phyloP scores from a whole-genome alignment of 1,140 invertebrate genomes.

The Cylas formicarius region DNA sequence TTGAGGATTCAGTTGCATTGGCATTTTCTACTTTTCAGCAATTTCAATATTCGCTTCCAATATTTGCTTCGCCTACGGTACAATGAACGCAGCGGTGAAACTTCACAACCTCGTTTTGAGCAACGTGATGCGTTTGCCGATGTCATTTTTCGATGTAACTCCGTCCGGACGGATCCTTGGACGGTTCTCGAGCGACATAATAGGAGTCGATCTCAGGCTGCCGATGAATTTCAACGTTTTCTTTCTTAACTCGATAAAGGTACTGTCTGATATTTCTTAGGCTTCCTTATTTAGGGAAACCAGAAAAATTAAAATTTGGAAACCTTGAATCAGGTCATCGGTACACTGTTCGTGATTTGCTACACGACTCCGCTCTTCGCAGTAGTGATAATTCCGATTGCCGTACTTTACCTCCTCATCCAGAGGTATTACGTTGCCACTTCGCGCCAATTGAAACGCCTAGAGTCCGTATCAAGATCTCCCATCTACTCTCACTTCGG shows the following conservation, averaged over 20 bases:
- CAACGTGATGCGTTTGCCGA: constrained; percentile 55
- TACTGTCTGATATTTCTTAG: constrained; percentile 1
- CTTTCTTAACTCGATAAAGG: constrained; percentile 17
- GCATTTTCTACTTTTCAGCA: constrained; percentile 6
- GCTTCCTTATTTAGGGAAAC: background rate
- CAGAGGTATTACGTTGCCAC: constrained; percentile 92
- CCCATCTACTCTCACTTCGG: constrained; percentile 98
- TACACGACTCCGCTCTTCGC: constrained; percentile 83
- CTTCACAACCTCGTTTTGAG: constrained; percentile 56
- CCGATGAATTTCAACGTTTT: constrained; percentile 21
- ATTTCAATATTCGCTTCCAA: background rate
- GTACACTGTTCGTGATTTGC: constrained; percentile 83
- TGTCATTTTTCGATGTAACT: constrained; percentile 68
- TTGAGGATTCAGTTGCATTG: no score
- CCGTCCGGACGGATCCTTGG: constrained; percentile 65
- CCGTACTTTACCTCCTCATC: constrained; percentile 82
- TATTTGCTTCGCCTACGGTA: constrained; percentile 39
- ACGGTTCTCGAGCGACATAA: constrained; percentile 46
- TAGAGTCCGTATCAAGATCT: constrained; percentile 91
- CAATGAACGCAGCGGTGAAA: constrained; percentile 47
- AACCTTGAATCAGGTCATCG: constrained; percentile 69
- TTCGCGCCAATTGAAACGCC: constrained; percentile 86
- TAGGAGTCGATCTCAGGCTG: constrained; percentile 26
- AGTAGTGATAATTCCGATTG: constrained; percentile 74
- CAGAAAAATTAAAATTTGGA: constrained; percentile 48